Evolutionary conservation across 1,140 invertebrate species (phyloP), one percentile per base, ranked within the genome.

Genomic region (Drosophila nigrodunni): DNA sequence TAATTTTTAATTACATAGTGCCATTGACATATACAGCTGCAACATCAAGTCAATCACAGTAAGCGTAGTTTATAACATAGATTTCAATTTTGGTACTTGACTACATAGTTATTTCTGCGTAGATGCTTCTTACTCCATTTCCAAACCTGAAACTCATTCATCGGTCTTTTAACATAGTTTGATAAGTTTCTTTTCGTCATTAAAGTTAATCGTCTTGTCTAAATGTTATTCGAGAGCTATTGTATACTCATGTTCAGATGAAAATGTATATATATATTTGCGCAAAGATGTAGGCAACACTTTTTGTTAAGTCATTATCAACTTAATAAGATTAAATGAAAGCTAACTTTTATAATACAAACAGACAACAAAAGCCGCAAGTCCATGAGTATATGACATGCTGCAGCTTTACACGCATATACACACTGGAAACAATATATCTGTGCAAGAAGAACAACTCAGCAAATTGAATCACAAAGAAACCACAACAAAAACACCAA

Each of bases 401-500:
- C 66, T 54, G 46, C 37, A 43, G 18, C 11, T 11, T 39, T 8
- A 25, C 13, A 57, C 41, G 43, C 37, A 7, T 37, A 44, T 10
- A 11, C 8, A 18, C 4, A 30, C 25, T 30, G 25, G 3, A 39
- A 44, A 25, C 59, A 66, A 67, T 4, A 41, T 1, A 18, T 21
- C 15, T 37, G 15, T 37, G 3, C 7, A 43, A 2, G 25, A 30
- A 30, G 3, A 30, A 11, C 65, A 67, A 25, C 43, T 41, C 54
- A 13, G 43, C 41, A 61, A 9, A 15, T 4, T 44, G 35, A 61
- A 67, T 67, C 68, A 44, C 79, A 81, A 74, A 49, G 43, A 52
- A 44, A 49, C 43, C 59, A 69, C 73, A 83, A 82, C 74, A 77
- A 68, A 78, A 69, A 66, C 64, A 78, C 76, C 57, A 83, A 68